Base-by-base conservation (phyloP, 2,113 vertebrate genomes). In the Tiliqua scincoides region DNA sequence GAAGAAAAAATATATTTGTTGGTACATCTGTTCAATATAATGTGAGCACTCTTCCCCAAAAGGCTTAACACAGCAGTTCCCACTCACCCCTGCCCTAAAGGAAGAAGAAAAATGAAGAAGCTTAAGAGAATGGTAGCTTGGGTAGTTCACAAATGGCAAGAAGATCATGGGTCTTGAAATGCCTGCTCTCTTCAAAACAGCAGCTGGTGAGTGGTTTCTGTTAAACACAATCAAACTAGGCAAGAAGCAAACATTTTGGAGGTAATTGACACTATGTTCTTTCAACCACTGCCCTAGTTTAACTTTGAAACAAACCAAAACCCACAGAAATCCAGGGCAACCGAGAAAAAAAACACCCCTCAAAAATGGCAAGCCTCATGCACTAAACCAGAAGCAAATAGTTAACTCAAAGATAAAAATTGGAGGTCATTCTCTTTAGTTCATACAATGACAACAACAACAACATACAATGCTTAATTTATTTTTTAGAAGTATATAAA, bases 221-320 rank as follows among this genome's bases (percentile, higher is more conserved):
- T 93, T 93, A 93, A 90, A 90, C 1, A 68, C 89, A 54, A 95
- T 93, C 89, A 70, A 89, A 92, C 91, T 87, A 93, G 84, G 75
- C 59, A 15, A 68, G 76, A 70, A 87, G 67, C 77, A 87, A 48
- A 72, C 89, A 90, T 0, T 52, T 83, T 85, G 86, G 63, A 71
- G 70, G n/a, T 61, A 85, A 89, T 14, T 0, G 9, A 89, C 7
- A 78, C 85, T 77, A 83, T 80, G 21, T 67, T 68, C 84, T 78
- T 87, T 48, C 80, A 52, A 37, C 12, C 1, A 1, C 80, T 11
- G 70, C 35, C 32, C 3, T 71, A 21, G 85, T 79, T 48, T 52
- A 18, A 17, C 1, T 5, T 81, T 73, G 87, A 37, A 78, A 63
- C 48, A 57, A 89, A 85, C 40, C 81, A 57, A 76, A 79, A 23